Evolutionary conservation across 2,888 invertebrate genomes (phyloP), one percentile per base, ranked within the genome.

Genomic region (Synergus umbraculus): DNA sequence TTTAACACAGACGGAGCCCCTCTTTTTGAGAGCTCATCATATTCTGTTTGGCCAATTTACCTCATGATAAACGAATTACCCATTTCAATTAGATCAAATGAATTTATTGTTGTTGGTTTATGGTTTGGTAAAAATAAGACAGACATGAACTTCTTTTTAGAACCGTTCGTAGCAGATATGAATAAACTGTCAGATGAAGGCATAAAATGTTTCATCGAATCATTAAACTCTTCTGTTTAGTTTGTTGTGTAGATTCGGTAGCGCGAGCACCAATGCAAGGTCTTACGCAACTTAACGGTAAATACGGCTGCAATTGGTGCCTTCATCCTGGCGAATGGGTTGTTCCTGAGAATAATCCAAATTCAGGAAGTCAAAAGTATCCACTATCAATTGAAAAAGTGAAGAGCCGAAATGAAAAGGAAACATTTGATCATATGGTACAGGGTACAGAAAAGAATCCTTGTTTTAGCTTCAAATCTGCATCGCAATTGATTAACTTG

Each of bases 51-150:
- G 76, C 79, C 81, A 5, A 76, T 83, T 44, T 22, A 79, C 29
- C 73, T 77, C 12, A 76, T 66, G 10, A 43, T 83, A 2, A 83
- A 83, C 76, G 80, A 83, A 58, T 49, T 83, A 4, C 43, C 63
- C n/a, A 77, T 66, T 18, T 18, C 10, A 4, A 63, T 67, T 9
- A 37, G 60, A 46, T 12, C 49, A 10, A 63, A 65, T 4, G 64
- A 79, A 43, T 65, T 77, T 8, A 77, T 83, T 29, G 22, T 81
- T 2, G 66, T 54, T n/a, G 46, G 77, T 15, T 46, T 82, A 10
- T 82, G 78, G 80, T 79, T 80, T 37, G 82, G 82, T 3, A 67
- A 54, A 22, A 29, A 46, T 12, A 80, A 46, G 4, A 13, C 46
- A 4, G 4, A 15, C 15, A 46, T 46, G 15, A 46, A 46, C 46